These are phyloP conservation scores for Odiellus spinosus DNA, from an alignment of 2,888 invertebrate genomes.

Conservation along the genomic window DNA sequence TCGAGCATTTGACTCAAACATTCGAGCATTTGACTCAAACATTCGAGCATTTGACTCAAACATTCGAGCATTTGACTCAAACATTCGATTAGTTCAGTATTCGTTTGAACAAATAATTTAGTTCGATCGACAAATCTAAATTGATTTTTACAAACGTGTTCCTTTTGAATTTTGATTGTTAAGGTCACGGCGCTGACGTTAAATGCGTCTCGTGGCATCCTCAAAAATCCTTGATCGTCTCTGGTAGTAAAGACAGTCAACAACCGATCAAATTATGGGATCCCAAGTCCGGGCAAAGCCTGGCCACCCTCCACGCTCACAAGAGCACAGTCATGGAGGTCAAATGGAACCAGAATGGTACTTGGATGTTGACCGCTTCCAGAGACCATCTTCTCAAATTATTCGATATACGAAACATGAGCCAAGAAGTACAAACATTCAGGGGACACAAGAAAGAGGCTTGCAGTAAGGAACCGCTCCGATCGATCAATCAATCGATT, in stretches of 20 bases:
- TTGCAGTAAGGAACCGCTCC: constrained; percentile 43
- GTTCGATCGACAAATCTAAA: no score
- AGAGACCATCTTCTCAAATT: constrained; percentile 91
- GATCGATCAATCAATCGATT: not conserved
- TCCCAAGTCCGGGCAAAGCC: constrained; percentile 83
- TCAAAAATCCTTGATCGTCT: constrained; percentile 86
- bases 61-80: no score
- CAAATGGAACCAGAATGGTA: constrained; percentile 98
- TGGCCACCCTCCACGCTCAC: constrained; percentile 94
- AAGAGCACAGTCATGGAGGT: constrained; percentile 99
- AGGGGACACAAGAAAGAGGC: constrained; percentile 99
- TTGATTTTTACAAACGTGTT: no score
- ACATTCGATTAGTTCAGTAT: no score
- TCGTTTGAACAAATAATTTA: no score
- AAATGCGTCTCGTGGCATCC: constrained; percentile 99
- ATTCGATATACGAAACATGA: constrained; percentile 91
- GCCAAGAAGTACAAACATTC: constrained; percentile 89
- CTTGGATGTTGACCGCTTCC: constrained; percentile 97
- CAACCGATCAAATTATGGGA: constrained; percentile 99
- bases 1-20: no score
- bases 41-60: no score
- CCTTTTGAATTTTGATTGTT: constrained; percentile 26
- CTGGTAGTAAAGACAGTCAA: constrained; percentile 98
- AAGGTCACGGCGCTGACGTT: constrained; percentile 92
- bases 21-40: no score